These are phyloP conservation scores for Morpho deidamia DNA, from an alignment of 2,888 invertebrate species.

Conservation along the genomic window DNA sequence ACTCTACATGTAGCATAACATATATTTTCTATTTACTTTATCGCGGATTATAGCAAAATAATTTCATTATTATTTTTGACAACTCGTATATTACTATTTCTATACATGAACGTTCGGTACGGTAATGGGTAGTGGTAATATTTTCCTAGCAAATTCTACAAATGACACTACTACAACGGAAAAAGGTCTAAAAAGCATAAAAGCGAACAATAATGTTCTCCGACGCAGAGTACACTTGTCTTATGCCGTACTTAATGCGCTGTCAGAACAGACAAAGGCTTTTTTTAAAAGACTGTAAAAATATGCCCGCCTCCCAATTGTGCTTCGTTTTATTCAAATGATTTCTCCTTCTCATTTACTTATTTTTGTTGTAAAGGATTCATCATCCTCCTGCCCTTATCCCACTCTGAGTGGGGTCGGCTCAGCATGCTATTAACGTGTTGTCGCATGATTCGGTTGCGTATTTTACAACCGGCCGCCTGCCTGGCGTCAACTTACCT, in stretches of 20 bases:
- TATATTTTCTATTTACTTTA: too few relatives aligned
- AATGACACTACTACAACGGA: constrained; percentile 22
- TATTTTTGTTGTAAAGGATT: constrained; percentile 70
- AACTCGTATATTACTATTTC: not conserved
- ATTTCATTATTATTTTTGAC: too few relatives aligned
- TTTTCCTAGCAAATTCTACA: constrained; percentile 13
- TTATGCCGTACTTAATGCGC: constrained; percentile 60
- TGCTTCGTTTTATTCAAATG: constrained; percentile 52
- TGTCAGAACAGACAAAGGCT: constrained; percentile 65
- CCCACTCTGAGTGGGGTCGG: too few relatives aligned
- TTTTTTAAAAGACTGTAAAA: constrained; percentile 60
- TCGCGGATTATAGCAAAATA: too few relatives aligned
- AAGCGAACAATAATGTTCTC: constrained; percentile 50
- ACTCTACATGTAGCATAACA: too few relatives aligned
- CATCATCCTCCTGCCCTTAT: too few relatives aligned
- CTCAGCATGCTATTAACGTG: too few relatives aligned
- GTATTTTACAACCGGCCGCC: too few relatives aligned
- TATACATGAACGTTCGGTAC: not conserved
- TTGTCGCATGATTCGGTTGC: too few relatives aligned
- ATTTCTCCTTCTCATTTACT: constrained; percentile 68
- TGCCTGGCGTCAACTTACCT: too few relatives aligned
- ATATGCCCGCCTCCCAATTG: constrained; percentile 62
- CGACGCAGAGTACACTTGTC: constrained; percentile 61
- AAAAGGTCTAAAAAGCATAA: constrained; percentile 37
- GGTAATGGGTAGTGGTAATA: constrained; percentile 11